Base-by-base conservation (phyloP, 2,888 invertebrate genomes). In the Nudaria mundana region DNA sequence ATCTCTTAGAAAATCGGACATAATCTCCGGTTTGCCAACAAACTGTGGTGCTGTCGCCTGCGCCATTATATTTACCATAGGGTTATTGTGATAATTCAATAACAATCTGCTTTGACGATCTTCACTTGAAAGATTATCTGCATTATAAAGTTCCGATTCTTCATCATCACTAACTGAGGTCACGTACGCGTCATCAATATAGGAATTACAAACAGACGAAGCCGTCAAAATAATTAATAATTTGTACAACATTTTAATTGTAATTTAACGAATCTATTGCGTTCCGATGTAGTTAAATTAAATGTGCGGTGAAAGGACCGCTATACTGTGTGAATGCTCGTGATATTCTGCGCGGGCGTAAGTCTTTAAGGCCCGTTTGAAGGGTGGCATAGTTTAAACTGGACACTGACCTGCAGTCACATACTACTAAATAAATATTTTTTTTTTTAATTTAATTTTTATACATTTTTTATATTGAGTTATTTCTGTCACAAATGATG, bases 1-100 rank as follows among this genome's bases (percentile, higher is more conserved):
- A 45, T 86, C 85, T 46, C 76, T 61, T 7, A 85, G 46, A 34
- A 82, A 76, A 37, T 73, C 72, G 48, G 84, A 84, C 8, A 75
- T 48, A 36, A 81, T 76, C 5, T 52, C 58, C 5, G 52, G 29
- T 20, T 64, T 56, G 2, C 66, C 53, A 3, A 44, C 47, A 20
- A 71, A 67, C 14, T 60, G 51, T 2, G 46, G 45, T 1, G 71
- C 66, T 2, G 67, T 64, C 0, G 66, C 64, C 40, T 75, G 50
- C 25, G 74, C 30, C 23, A 83, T 47, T 8, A 69, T 52, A 14
- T 81, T 67, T 4, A 80, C 52, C 15, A 79, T 49, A 1, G 71
- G 67, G 38, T 58, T 71, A 28, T 70, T 66, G 3, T 56, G 45
- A 13, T 55, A 53, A 3, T 74, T 71, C 41, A 41, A 37, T 4